These are phyloP conservation scores for Nesogale talazaci DNA, from an alignment of 2,113 vertebrate species.

Conservation along the genomic window DNA sequence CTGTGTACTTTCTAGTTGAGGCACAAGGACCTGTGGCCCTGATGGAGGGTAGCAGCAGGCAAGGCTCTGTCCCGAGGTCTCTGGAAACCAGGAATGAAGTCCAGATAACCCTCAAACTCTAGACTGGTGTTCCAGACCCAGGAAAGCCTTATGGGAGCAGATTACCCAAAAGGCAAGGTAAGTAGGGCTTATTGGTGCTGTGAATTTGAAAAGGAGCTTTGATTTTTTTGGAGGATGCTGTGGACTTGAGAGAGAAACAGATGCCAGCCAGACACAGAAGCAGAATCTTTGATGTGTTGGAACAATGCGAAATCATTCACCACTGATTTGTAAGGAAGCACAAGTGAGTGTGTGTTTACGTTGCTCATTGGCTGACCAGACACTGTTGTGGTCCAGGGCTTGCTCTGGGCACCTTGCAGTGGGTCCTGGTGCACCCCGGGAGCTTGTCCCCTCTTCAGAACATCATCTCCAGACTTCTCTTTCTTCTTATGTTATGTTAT, in stretches of 20 bases:
- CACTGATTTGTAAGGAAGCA: neutral
- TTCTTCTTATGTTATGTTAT: too few species aligned
- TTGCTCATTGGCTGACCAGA: neutral
- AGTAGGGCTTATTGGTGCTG: neutral
- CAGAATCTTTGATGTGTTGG: neutral
- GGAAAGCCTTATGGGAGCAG: too few species aligned
- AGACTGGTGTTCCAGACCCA: too few species aligned
- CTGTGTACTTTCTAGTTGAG: constrained; percentile 19
- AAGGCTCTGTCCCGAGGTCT: neutral
- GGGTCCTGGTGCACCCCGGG: neutral
- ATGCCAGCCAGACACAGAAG: neutral
- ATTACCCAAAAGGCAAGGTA: neutral
- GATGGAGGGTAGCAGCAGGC: neutral
- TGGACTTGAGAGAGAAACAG: neutral
- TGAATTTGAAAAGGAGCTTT: neutral
- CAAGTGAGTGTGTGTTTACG: neutral
- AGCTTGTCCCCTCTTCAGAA: constrained; percentile 15
- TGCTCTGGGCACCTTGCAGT: neutral
- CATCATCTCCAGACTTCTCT: neutral
- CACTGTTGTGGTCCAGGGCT: neutral
- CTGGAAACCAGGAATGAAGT: neutral
- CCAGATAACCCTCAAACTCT: too few species aligned
- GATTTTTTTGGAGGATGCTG: neutral
- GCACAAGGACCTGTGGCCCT: neutral
- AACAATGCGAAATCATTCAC: too few species aligned